A percentile compares a stretch with the other conserved stretches of the same genome.
phyloP scores from a whole-genome alignment of 2,888 invertebrate genomes.

The Pomacea canaliculata region DNA sequence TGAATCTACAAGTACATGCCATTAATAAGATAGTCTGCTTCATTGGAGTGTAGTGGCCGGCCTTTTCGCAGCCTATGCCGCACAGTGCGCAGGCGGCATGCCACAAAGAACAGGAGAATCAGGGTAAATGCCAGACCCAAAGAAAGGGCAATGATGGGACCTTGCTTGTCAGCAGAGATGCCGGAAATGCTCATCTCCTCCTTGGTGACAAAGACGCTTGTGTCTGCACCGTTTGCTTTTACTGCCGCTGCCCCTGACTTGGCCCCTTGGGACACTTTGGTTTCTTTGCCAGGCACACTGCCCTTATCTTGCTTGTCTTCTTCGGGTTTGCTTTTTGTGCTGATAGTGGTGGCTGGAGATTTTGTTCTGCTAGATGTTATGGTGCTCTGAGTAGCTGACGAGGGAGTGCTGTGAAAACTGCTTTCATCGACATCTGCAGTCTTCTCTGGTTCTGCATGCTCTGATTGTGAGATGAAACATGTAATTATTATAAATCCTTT shows the following conservation, averaged over 20 bases:
- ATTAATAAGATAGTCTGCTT: slow-evolving; percentile 96
- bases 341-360: too few relatives aligned
- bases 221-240: slow-evolving; percentile 15
- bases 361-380: too few relatives aligned
- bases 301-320: neutral
- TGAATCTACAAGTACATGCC: slow-evolving; percentile 90
- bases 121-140: slow-evolving; percentile 83
- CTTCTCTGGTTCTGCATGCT: too few relatives aligned
- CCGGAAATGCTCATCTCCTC: slow-evolving; percentile 7
- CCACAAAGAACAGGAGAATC: slow-evolving; percentile 84
- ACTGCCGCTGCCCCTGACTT: slow-evolving; percentile 6
- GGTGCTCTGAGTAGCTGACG: too few relatives aligned
- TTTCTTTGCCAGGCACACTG: neutral
- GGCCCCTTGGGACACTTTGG: neutral
- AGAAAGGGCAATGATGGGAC: slow-evolving; percentile 66
- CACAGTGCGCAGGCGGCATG: slow-evolving; percentile 85
- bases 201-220: slow-evolving; percentile 17
- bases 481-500: too few relatives aligned
- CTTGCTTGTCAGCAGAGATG: slow-evolving; percentile 35
- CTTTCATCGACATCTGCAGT: too few relatives aligned
- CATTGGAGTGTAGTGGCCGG: slow-evolving; percentile 87
- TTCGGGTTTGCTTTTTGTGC: neutral
- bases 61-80: slow-evolving; percentile 79
- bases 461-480: too few relatives aligned
- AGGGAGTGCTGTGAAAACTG: too few relatives aligned